These are phyloP conservation scores for Melangyna quadrimaculata DNA, from an alignment of 2,888 invertebrate genomes.

Conservation along the genomic window DNA sequence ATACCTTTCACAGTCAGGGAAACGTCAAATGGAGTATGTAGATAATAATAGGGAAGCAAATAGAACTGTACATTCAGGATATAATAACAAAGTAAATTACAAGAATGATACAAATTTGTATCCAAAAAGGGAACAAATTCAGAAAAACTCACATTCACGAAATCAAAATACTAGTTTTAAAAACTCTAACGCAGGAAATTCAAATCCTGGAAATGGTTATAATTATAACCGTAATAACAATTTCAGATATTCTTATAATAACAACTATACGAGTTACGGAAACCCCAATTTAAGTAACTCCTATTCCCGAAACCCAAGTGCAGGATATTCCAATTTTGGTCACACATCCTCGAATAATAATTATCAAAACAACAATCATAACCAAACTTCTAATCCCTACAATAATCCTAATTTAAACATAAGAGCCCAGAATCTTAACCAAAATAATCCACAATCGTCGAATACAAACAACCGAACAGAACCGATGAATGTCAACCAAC, in stretches of 20 bases:
- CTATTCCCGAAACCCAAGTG: neutral
- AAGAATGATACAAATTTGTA: neutral
- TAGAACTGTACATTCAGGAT: neutral
- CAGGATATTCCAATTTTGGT: neutral
- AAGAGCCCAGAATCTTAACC: neutral
- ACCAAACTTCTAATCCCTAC: too few relatives aligned
- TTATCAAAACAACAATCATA: too few relatives aligned
- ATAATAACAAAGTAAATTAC: neutral
- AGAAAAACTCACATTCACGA: neutral
- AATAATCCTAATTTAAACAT: too few relatives aligned
- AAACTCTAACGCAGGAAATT: neutral
- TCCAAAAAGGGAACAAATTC: neutral
- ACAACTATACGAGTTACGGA: neutral
- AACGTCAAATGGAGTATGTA: neutral
- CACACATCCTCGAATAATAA: too few relatives aligned
- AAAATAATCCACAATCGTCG: neutral
- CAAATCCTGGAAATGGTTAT: neutral
- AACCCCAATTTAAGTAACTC: neutral
- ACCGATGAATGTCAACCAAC: constrained; percentile 8
- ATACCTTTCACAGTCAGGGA: neutral
- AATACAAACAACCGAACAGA: neutral
- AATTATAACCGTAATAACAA: neutral
- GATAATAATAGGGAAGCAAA: constrained; percentile 4
- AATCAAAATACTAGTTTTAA: neutral
- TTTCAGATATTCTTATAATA: neutral